Percentiles rank a stretch among this genome's conserved stretches.
Conservation (phyloP, 2,888 invertebrate genomes). For the Endotricha flammealis region DNA sequence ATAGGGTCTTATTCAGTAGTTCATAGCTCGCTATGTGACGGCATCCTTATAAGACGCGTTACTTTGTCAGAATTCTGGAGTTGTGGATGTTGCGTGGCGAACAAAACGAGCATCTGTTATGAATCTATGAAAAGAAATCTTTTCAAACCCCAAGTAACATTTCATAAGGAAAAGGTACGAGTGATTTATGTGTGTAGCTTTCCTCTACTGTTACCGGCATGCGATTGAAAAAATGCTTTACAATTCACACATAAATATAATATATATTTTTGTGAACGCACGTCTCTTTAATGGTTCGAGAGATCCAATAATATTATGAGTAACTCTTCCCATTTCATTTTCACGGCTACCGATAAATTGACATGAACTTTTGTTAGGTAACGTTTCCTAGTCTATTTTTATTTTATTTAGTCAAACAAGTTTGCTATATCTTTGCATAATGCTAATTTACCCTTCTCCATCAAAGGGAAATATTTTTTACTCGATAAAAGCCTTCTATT, state of each 20-base stretch:
- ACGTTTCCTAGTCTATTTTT: too few species aligned
- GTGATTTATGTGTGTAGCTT: conserved; percentile 57
- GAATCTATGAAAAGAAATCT: conserved; percentile 56
- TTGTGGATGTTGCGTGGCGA: conserved; percentile 44
- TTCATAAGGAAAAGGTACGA: conserved; percentile 49
- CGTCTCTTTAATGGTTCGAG: conserved; percentile 4
- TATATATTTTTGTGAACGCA: conserved; percentile 1
- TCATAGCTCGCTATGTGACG: too few species aligned
- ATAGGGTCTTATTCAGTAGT: too few species aligned
- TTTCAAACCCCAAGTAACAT: conserved; percentile 48
- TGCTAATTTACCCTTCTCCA: too few species aligned
- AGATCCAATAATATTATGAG: too few species aligned
- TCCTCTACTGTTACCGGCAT: conserved; percentile 48
- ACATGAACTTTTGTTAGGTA: too few species aligned
- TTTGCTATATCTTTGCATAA: too few species aligned
- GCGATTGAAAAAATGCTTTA: conserved; percentile 42
- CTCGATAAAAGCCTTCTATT: too few species aligned
- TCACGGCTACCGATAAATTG: too few species aligned
- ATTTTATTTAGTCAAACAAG: too few species aligned
- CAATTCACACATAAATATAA: conserved; percentile 14
- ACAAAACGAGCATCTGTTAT: conserved; percentile 44
- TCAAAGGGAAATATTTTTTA: too few species aligned
- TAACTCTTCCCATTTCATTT: too few species aligned
- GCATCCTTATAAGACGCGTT: neutral
- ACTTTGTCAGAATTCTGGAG: conserved; percentile 36